A percentile compares a stretch with the other conserved stretches of the same genome.
These are phyloP conservation scores for Aspidiotus destructor DNA, from an alignment of 2,888 invertebrate genomes.

Conservation along the genomic window DNA sequence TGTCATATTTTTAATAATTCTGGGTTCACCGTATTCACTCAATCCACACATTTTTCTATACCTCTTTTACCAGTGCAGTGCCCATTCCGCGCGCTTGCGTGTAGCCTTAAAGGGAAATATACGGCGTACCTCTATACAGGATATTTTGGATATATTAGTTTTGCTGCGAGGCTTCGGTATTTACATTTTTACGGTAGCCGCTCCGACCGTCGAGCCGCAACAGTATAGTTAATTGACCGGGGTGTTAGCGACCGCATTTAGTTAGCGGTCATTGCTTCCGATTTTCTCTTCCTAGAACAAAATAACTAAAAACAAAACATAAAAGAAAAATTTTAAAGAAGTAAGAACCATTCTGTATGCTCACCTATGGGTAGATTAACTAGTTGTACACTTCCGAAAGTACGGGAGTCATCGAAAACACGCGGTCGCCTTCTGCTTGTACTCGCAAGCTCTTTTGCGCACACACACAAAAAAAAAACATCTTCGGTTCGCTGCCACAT, in stretches of 20 bases:
- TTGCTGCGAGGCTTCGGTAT: not conserved
- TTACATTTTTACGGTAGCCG: not conserved
- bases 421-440: too few species aligned
- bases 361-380: too few species aligned
- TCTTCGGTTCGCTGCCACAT: too few species aligned
- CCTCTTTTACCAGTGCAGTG: too few species aligned
- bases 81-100: too few species aligned
- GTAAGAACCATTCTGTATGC: too few species aligned
- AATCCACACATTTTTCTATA: not conserved
- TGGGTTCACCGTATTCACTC: not conserved
- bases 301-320: too few species aligned
- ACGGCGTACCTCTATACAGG: not conserved
- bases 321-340: too few species aligned
- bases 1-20: not conserved
- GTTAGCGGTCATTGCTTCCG: conserved; percentile 4
- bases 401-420: too few species aligned
- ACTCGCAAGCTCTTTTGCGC: too few species aligned
- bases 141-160: conserved; percentile 1
- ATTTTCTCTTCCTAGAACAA: not conserved
- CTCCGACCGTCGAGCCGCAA: not conserved
- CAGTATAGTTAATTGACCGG: not conserved
- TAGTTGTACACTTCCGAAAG: too few species aligned
- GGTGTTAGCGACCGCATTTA: conserved; percentile 1
- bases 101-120: not conserved
- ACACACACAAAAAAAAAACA: too few species aligned